Evolutionary conservation across 2,113 vertebrate genomes (phyloP), one percentile per base, ranked within the genome.

Genomic region (Ardeotis arabs): DNA sequence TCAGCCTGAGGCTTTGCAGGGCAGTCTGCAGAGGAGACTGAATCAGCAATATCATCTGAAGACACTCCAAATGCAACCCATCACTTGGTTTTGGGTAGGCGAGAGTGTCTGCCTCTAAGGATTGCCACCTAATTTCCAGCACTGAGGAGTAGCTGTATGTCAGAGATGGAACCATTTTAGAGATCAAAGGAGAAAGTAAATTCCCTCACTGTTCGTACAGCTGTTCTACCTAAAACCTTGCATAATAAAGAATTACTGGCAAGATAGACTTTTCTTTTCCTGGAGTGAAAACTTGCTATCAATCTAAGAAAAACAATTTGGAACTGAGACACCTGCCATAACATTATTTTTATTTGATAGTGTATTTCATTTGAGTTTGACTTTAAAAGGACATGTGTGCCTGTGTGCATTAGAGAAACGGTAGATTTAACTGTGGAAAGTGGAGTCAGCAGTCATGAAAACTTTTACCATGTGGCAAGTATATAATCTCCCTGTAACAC

Each of bases 401-500:
- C 74, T 39, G 27, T 0, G 15, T 24, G 35, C 4, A 1, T 83
- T 90, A 89, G 70, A 85, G 91, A 94, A 95, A 58, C 0, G 3
- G 72, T 67, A 76, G 69, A 76, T 95, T 84, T 95, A 91, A 81
- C 67, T 66, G 58, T 37, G 55, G 74, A 90, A 92, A 96, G 80
- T 55, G 41, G 86, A 95, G 84, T 95, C 62, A 84, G 91, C 53
- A 37, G 73, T 66, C 92, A 92, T 68, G 89, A 96, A 93, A 93
- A 93, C 89, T 96, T 97, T 92, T 95, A 92, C 58, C 45, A 79
- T 60, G 84, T 87, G 84, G 92, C 77, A 92, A 84, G 79, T 79
- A 62, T 44, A 93, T 93, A 96, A 87, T 84, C 77, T 81, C 53
- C 45, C 50, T 73, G 66, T 91, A 95, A 95, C 89, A 91, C 62